Percentiles rank a stretch among this genome's conserved stretches.
These are phyloP conservation scores for Pomatostomus ruficeps DNA, from an alignment of 2,113 vertebrate species.

Conservation along the genomic window DNA sequence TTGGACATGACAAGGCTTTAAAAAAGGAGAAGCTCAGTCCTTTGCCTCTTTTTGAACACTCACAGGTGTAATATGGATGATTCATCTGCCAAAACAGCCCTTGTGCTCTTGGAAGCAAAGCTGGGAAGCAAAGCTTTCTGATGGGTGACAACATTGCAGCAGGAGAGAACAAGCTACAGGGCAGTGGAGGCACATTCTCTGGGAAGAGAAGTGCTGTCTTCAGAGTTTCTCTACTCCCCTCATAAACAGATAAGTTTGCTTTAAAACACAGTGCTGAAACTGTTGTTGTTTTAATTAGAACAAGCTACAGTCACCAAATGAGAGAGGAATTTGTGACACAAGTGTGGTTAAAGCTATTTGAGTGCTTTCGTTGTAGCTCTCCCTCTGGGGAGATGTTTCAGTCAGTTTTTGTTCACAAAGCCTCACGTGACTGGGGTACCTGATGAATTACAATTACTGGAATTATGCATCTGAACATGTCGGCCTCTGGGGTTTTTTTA, in stretches of 20 bases:
- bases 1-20: not conserved
- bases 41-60: not conserved
- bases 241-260: not conserved
- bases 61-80: not conserved
- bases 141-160: not conserved
- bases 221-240: not conserved
- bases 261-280: not conserved
- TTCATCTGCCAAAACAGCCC: not conserved
- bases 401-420: not conserved
- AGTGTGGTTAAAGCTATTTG: slow-evolving; percentile 22
- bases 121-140: not conserved
- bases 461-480: not conserved
- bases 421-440: not conserved
- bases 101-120: not conserved
- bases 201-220: not conserved
- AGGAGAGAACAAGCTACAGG: not conserved
- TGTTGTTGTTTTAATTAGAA: not conserved
- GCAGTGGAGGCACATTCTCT: not conserved
- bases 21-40: not conserved
- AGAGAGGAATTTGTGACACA: not conserved
- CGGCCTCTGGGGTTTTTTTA: not conserved
- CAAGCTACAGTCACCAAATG: not conserved
- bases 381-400: not conserved
- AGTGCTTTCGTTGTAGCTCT: not conserved
- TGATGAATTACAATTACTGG: not conserved